Percentiles rank a stretch among this genome's conserved stretches.
phyloP scores from a whole-genome alignment of 2,113 vertebrate genomes.

The Neopipo cinnamomea region DNA sequence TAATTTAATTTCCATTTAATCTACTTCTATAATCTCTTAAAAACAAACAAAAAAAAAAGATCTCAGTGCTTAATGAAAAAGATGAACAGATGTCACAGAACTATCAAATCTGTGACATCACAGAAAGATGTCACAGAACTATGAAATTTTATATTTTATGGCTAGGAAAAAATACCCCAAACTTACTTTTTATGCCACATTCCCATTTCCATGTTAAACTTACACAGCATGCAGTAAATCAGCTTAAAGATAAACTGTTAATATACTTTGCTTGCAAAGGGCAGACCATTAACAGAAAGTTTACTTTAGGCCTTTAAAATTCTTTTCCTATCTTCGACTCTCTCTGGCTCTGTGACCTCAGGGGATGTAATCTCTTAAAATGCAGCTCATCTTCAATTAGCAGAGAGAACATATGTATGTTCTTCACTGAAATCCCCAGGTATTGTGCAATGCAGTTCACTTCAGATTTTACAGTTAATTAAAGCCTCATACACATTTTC shows the following conservation, averaged over 20 bases:
- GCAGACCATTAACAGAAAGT: constrained; percentile 55
- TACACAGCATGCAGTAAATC: neutral
- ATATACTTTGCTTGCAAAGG: constrained; percentile 34
- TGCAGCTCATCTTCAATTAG: constrained; percentile 78
- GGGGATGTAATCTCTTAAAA: constrained; percentile 71
- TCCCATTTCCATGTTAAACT: neutral
- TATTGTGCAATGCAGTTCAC: constrained; percentile 61
- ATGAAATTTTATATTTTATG: neutral
- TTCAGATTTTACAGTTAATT: constrained; percentile 77
- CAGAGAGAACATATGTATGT: constrained; percentile 74
- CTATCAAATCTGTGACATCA: neutral
- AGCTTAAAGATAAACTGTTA: constrained; percentile 28
- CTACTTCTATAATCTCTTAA: neutral
- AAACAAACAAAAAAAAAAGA: neutral
- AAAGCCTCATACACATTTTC: constrained; percentile 68
- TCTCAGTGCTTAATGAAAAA: neutral
- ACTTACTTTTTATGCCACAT: neutral
- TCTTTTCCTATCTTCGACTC: constrained; percentile 24
- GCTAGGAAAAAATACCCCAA: neutral
- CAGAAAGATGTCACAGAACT: no score
- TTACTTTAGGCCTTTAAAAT: constrained; percentile 67
- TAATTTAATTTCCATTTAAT: neutral
- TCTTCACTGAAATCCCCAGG: constrained; percentile 78
- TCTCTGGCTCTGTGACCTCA: constrained; percentile 54
- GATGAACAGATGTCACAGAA: neutral